phyloP scores from a whole-genome alignment of 2,797 vertebrate genomes.

The Pseudopleuronectes americanus region DNA sequence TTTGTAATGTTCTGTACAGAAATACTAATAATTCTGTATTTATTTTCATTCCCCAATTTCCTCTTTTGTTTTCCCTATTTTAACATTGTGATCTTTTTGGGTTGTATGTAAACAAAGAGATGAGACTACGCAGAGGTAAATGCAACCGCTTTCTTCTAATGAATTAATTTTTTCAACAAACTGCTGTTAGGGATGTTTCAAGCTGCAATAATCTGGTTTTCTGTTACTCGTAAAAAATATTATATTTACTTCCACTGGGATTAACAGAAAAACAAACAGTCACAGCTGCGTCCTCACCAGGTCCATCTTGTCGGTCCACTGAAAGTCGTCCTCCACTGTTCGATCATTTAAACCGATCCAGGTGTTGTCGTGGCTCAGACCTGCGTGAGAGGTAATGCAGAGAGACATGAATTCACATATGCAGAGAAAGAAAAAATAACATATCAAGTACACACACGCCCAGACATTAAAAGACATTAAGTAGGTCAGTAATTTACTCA shows the following conservation, averaged over 20 bases:
- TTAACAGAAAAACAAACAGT: background rate
- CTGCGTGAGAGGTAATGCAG: conserved; percentile 69
- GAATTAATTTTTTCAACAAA: background rate
- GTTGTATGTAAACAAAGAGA: background rate
- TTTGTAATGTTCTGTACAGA: background rate
- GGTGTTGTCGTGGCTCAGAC: conserved; percentile 94
- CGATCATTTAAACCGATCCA: conserved; percentile 97
- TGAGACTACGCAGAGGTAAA: background rate
- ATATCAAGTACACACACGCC: too few species aligned
- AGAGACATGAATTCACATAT: background rate
- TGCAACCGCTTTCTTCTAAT: background rate
- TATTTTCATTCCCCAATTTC: background rate
- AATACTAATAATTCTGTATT: background rate
- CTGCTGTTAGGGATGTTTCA: background rate
- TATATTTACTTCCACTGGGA: background rate
- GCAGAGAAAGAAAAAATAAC: too few species aligned
- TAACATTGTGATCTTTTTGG: background rate
- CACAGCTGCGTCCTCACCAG: conserved; percentile 83
- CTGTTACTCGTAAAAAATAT: conserved; percentile 4
- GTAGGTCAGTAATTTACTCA: too few species aligned
- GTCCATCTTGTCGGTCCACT: conserved; percentile 95
- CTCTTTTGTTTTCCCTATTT: background rate
- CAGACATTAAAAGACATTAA: too few species aligned
- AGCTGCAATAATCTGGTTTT: background rate
- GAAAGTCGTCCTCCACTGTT: conserved; percentile 97